Percentiles rank a stretch among this genome's conserved stretches.
Conservation (phyloP, 1,140 invertebrate genomes). For the Dendrolimus punctatus region DNA sequence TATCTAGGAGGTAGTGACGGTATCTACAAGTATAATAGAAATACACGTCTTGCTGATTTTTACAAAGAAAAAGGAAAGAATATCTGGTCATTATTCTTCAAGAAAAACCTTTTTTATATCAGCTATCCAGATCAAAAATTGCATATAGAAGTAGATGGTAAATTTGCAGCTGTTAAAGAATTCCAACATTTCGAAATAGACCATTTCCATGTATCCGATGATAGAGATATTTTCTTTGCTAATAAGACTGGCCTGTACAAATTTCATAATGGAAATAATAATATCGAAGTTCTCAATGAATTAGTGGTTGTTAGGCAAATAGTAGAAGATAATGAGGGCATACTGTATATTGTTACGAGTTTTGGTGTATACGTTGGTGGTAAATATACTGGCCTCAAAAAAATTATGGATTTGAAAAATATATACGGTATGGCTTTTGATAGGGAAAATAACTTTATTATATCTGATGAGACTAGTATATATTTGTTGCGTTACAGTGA, state of each 20-base stretch:
- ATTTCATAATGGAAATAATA: slow-evolving; percentile 22
- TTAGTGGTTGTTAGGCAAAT: slow-evolving; percentile 36
- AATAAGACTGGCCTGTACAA: slow-evolving; percentile 47
- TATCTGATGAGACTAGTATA: slow-evolving; percentile 35
- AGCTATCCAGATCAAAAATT: slow-evolving; percentile 48
- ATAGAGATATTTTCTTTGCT: slow-evolving; percentile 34
- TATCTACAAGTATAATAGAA: slow-evolving; percentile 49
- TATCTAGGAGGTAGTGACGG: slow-evolving; percentile 47
- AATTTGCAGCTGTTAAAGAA: slow-evolving; percentile 37
- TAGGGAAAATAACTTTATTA: slow-evolving; percentile 40
- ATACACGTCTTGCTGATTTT: slow-evolving; percentile 38
- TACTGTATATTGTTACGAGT: slow-evolving; percentile 36
- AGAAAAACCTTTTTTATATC: slow-evolving; percentile 41
- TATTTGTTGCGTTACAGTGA: slow-evolving; percentile 27
- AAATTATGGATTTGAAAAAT: slow-evolving; percentile 33
- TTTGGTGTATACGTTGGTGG: slow-evolving; percentile 28
- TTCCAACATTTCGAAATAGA: slow-evolving; percentile 43
- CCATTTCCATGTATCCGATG: slow-evolving; percentile 29
- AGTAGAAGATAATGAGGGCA: slow-evolving; percentile 32
- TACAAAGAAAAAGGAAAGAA: slow-evolving; percentile 41
- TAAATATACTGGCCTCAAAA: slow-evolving; percentile 20
- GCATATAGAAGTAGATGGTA: slow-evolving; percentile 37
- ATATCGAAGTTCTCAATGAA: slow-evolving; percentile 23
- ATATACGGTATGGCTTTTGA: slow-evolving; percentile 44
- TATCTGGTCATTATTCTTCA: slow-evolving; percentile 44